These are phyloP conservation scores for Malurus elegans DNA, from an alignment of 2,113 vertebrate genomes.

Conservation along the genomic window DNA sequence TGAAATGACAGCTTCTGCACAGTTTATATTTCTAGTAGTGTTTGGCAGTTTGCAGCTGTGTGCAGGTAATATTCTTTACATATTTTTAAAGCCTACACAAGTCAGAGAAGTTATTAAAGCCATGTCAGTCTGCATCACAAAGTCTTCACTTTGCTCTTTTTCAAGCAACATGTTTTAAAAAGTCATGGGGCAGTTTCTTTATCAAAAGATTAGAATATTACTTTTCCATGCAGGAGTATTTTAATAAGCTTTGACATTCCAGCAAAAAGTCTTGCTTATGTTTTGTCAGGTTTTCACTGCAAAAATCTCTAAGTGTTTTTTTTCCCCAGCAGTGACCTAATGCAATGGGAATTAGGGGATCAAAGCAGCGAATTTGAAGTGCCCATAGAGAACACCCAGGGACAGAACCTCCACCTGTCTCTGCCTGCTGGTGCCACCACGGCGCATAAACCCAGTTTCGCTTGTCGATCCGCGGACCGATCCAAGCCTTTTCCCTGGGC, in stretches of 20 bases:
- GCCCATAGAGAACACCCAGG: fast-evolving
- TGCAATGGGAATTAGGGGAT: fast-evolving
- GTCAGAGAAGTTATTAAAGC: not conserved
- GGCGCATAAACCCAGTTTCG: fast-evolving
- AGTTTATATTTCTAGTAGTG: fast-evolving
- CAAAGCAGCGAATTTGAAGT: not conserved
- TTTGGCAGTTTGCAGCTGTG: not conserved
- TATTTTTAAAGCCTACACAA: not conserved
- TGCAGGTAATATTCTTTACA: not conserved
- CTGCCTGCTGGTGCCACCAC: fast-evolving
- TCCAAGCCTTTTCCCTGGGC: fast-evolving
- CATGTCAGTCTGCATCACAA: too few species aligned
- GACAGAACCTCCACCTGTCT: too few species aligned
- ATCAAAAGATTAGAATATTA: not conserved
- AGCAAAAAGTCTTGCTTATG: fast-evolving
- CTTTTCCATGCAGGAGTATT: not conserved
- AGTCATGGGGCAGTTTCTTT: not conserved
- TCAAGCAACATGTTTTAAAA: not conserved
- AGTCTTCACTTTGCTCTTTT: not conserved
- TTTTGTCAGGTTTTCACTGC: not conserved
- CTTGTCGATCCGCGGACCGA: fast-evolving
- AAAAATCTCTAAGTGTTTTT: fast-evolving
- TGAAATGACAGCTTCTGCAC: not conserved
- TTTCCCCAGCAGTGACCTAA: fast-evolving
- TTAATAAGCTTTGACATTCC: not conserved